Evolutionary conservation across 2,113 vertebrate genomes (phyloP), one percentile per base, ranked within the genome.

Genomic region (Cololabis saira): DNA sequence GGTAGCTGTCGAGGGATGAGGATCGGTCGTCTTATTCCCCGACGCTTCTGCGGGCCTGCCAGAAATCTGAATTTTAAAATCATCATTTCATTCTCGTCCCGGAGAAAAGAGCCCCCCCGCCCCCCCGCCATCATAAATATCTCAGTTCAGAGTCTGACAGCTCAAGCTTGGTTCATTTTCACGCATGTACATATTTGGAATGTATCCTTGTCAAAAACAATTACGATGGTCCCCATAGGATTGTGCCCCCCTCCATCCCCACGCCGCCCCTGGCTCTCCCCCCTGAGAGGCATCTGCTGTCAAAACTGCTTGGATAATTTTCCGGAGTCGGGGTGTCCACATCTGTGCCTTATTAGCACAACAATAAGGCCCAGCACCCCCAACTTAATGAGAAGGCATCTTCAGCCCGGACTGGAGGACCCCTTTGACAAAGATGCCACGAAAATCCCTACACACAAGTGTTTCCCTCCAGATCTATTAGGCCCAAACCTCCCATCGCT

Each of bases 291-390:
- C 84, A 71, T 88, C 87, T 82, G 85, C 87, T 89, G 89, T 90
- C 84, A 90, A 43, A 73, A 83, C 84, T 85, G 85, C 80, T 86
- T 53, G 72, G 81, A 87, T 89, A 83, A 86, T 90, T 90, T 90
- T 89, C 78, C 86, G 64, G 81, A 84, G 88, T 89, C 78, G 55
- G 82, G 90, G 88, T 91, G 90, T 92, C 84, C 90, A 91, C 92
- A 93, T 92, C 90, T 93, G 91, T 91, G 90, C 78, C 85, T 92
- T 72, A 92, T 93, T 93, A 92, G 82, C 92, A 92, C 89, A 92
- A 92, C 90, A 93, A 93, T 90, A 67, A 72, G 43, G 57, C 78
- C 67, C 88, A 78, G 83, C 85, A 66, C 79, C 78, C 74, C 74
- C 37, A 76, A 87, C 85, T 91, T 89, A 90, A 92, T 91, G 85